Evolutionary conservation across 2,888 invertebrate species (phyloP), one percentile per base, ranked within the genome.

Genomic region (Tetheella fluctuosa): DNA sequence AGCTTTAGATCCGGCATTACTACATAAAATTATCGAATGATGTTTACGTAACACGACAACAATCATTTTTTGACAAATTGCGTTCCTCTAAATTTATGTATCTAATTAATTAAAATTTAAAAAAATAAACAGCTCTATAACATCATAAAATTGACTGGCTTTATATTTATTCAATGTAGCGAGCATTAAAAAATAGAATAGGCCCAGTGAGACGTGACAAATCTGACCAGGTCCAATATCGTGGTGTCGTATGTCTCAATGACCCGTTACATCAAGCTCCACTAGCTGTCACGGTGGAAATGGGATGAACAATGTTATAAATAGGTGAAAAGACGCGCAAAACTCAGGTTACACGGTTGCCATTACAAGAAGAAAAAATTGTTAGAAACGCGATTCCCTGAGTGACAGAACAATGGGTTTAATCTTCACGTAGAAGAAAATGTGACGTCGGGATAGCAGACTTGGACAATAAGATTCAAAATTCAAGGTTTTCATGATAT

Each of bases 401-500:
- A 85, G 84, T 88, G 88, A 86, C 89, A 81, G 84, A 82, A 89
- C 88, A 90, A 90, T 88, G 82, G 83, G 80, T 88, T 89, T 90
- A 89, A 89, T 90, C 86, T 89, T 82, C 84, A 80, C 81, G 79
- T 76, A 73, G 80, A 78, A 74, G 80, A 84, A 85, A 85, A 83
- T 78, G 80, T 84, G 80, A 81, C 77, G 75, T 70, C 71, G 67
- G 75, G 80, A 76, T 76, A 75, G 76, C 80, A 80, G 72, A 67
- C 57, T 55, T 55, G 64, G 61, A 70, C 68, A 68, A 79, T 75
- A 76, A 70, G 70, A 74, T 77, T n/a, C n/a, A n/a, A 78, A 72
- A 63, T 70, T 62, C 59, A 62, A 64, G 60, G 37, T 60, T 69
- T 34, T 77, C 71, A 64, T 68, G 65, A 59, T 66, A 67, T 10